Evolutionary conservation across 2,888 invertebrate species (phyloP), one percentile per base, ranked within the genome.

Genomic region (Lampropteryx suffumata): DNA sequence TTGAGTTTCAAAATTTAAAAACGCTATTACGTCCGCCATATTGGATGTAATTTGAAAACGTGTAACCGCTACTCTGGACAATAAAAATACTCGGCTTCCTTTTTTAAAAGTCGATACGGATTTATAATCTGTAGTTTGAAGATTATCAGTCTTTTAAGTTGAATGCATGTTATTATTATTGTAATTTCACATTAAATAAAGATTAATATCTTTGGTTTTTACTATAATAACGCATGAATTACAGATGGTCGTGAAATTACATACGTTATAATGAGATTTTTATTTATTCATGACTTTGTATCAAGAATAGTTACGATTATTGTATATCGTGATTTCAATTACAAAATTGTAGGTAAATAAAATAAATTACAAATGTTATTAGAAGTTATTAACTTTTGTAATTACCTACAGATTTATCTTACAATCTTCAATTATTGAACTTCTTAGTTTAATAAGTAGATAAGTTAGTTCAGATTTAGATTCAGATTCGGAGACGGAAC

Each of bases 1-100:
- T 86, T 79, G 80, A 79, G 77, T 73, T 82, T 84, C 80, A 76
- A 83, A 84, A 82, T 85, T 84, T 79, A 74, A 82, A 79, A 83
- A 76, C 72, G 76, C 81, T 17, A 17, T 76, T 76, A 65, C 65
- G 61, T 50, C 73, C 76, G 81, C 84, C 84, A 85, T 85, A 71
- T 84, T 84, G 76, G 55, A 69, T 69, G 77, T 77, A 81, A 84
- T 85, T 84, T 82, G 66, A 67, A 53, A 61, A 75, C 73, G 73
- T 74, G 74, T 75, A 79, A 76, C 76, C 70, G 78, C 79, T 77
- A 76, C 76, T 76, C 72, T 65, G 8, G 71, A 61, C 37, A 66
- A 65, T 66, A n/a, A n/a, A n/a, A n/a, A n/a, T 69, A 76, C 74
- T 14, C 64, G 57, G 62, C 69, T 76, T 76, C 69, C 69, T 73